phyloP scores from a whole-genome alignment of 2,888 invertebrate species.

The Melieria picta region DNA sequence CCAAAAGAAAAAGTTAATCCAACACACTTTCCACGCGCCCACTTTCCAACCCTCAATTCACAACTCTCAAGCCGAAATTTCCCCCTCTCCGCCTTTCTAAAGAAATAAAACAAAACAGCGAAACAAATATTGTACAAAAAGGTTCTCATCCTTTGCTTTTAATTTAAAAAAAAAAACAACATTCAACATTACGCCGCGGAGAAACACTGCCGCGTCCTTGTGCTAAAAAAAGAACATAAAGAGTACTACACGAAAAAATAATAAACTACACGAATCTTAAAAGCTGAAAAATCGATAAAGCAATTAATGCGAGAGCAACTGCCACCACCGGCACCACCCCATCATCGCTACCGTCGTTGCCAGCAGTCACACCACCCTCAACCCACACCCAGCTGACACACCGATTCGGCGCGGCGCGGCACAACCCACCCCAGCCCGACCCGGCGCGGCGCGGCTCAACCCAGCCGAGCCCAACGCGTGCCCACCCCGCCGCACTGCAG shows the following conservation, averaged over 20 bases:
- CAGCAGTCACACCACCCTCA: background rate
- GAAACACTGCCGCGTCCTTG: constrained; percentile 35
- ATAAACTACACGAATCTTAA: constrained; percentile 26
- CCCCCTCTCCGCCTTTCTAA: constrained; percentile 13
- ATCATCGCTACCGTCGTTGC: background rate
- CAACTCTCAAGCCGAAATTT: constrained; percentile 29
- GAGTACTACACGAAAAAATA: constrained; percentile 12
- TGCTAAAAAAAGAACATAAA: constrained; percentile 36
- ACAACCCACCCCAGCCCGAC: background rate
- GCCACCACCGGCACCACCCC: constrained; percentile 10
- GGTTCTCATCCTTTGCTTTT: constrained; percentile 4
- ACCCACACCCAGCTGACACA: background rate
- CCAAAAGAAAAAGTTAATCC: too few relatives aligned
- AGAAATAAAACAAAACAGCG: background rate
- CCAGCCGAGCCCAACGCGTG: background rate
- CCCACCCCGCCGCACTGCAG: background rate
- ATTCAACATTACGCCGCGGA: background rate
- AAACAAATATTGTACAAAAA: background rate
- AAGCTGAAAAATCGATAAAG: constrained; percentile 52
- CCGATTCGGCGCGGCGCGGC: background rate
- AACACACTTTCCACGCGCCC: background rate
- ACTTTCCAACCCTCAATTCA: constrained; percentile 13
- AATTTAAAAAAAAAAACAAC: background rate
- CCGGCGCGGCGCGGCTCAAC: background rate
- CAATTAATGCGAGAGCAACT: constrained; percentile 52